These are phyloP conservation scores for Cossypha heuglini DNA, from an alignment of 2,797 vertebrate genomes.

Conservation along the genomic window DNA sequence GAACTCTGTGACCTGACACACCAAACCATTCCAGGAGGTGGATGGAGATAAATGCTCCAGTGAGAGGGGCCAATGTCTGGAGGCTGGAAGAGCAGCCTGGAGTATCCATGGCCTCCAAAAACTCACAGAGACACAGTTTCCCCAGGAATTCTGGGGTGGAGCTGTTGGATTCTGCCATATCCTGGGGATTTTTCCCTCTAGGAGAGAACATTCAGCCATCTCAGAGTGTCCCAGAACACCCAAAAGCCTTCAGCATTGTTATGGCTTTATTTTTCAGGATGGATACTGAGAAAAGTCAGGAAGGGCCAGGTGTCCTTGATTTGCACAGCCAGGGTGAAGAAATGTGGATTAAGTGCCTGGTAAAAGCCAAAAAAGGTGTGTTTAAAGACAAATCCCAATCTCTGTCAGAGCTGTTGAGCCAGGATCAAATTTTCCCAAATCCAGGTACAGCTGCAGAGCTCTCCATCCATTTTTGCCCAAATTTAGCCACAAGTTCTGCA, in stretches of 20 bases:
- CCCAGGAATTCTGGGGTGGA: background rate
- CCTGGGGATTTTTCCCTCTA: background rate
- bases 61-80: background rate
- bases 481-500: background rate
- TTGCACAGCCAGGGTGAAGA: background rate
- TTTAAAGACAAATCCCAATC: background rate
- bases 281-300: background rate
- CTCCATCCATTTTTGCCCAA: background rate
- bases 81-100: background rate
- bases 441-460: slow-evolving; percentile 12
- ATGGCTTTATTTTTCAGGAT: background rate
- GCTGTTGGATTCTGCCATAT: background rate
- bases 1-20: background rate
- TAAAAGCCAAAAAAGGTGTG: background rate
- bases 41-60: background rate
- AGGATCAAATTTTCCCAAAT: background rate
- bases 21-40: background rate
- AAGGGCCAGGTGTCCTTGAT: slow-evolving; percentile 12
- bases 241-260: background rate
- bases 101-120: background rate
- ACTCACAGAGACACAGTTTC: background rate
- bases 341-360: background rate
- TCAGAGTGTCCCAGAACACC: background rate
- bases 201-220: background rate
- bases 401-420: background rate